Evolutionary conservation across 2,888 invertebrate genomes (phyloP).

Genomic region (Diplolepis rosae): DNA sequence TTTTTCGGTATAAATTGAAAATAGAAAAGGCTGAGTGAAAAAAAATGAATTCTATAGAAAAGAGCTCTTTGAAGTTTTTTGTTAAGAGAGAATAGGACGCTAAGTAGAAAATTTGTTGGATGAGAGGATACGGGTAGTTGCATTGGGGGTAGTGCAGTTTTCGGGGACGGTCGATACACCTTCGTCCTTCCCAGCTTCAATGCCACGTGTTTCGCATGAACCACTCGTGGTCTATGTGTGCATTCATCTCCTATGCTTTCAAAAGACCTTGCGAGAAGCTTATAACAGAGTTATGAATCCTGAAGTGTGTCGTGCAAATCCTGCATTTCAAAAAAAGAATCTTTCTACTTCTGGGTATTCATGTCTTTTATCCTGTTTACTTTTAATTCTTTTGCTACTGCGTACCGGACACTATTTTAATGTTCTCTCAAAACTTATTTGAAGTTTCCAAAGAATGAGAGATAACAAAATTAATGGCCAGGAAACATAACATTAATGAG

Average conservation of each 20-base stretch:
- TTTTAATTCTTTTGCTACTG: not conserved
- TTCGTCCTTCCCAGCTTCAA: not conserved
- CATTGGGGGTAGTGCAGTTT: conserved; percentile 9
- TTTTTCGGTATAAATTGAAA: too few relatives aligned
- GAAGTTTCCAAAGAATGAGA: not conserved
- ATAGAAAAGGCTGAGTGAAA: not conserved
- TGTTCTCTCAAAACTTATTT: not conserved
- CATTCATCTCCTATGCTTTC: conserved; percentile 13
- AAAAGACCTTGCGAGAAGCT: conserved; percentile 20
- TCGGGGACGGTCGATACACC: conserved; percentile 28
- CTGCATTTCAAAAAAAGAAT: not conserved
- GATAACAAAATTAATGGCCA: not conserved
- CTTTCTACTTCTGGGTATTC: not conserved
- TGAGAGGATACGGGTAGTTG: not conserved
- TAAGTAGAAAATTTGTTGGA: not conserved
- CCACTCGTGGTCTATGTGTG: conserved; percentile 12
- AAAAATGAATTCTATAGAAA: not conserved
- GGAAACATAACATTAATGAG: not conserved
- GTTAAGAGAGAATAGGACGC: not conserved
- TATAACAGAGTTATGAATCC: not conserved
- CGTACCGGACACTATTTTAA: not conserved
- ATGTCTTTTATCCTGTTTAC: not conserved
- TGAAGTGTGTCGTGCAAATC: not conserved
- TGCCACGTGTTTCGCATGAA: conserved; percentile 17
- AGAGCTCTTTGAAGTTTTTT: not conserved